Evolutionary conservation across 1,140 invertebrate species (phyloP), one percentile per base, ranked within the genome.

Genomic region (Lerema accius): DNA sequence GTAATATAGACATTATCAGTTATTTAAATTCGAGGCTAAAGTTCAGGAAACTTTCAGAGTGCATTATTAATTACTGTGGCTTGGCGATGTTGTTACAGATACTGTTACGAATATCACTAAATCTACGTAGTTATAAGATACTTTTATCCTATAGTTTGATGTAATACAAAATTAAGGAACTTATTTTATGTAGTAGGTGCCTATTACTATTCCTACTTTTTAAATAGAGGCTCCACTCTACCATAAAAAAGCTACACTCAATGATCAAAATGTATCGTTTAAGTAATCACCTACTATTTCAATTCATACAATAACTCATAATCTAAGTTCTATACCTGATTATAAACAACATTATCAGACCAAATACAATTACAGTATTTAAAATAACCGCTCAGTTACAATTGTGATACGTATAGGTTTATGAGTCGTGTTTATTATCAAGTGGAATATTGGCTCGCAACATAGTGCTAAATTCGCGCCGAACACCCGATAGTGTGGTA

Each of bases 401-500:
- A 58, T 46, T 35, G 55, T 46, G 55, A 46, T 58, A 58, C 26
- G 40, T 58, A 46, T 58, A 58, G 14, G 40, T 58, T 58, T 58
- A 58, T 46, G 53, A 45, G 68, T 73, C 68, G 72, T 84, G 86
- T 89, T 86, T 86, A 86, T 86, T 84, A 84, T 86, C 78, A 76
- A 78, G 67, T 67, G 78, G 80, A 85, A 89, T 86, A 88, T 87
- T 87, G 86, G 84, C 86, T 86, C 78, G 83, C 72, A 81, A 84
- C 82, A 75, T 65, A 84, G 82, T 82, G 76, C 75, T 89, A 87
- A 87, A 89, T 89, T 84, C 73, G 73, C 68, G 63, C 53, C 69
- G 70, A 78, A 84, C 84, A 89, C 78, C 75, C 83, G 86, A 89
- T 89, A 89, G 73, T 81, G 78, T 80, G 83, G 82, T 78, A 89